A percentile compares a stretch with the other conserved stretches of the same genome.
phyloP scores from a whole-genome alignment of 2,888 invertebrate species.

The Mechanitis messenoides region DNA sequence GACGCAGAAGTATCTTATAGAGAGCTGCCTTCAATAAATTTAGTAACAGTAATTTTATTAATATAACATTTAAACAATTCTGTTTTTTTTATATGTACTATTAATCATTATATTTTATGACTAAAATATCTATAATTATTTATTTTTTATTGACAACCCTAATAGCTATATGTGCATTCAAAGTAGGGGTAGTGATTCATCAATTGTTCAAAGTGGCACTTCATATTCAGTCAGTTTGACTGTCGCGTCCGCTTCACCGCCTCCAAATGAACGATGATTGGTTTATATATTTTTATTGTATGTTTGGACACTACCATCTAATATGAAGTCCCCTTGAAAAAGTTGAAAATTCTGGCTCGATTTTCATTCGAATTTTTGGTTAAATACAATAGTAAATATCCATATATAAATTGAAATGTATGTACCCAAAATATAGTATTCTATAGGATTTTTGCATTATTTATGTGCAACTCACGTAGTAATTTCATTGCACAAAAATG shows the following conservation, averaged over 20 bases:
- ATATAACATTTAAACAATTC: no score
- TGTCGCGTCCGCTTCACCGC: slow-evolving; percentile 53
- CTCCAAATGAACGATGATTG: slow-evolving; percentile 51
- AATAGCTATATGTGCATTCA: slow-evolving; percentile 26
- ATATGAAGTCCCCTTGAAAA: slow-evolving; percentile 20
- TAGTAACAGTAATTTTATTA: no score
- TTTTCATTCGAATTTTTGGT: no score
- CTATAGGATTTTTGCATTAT: not conserved
- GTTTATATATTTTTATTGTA: slow-evolving; percentile 41
- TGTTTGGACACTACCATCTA: slow-evolving; percentile 27
- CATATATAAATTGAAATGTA: no score
- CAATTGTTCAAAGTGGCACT: slow-evolving; percentile 68
- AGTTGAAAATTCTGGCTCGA: not conserved
- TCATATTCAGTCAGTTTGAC: slow-evolving; percentile 61
- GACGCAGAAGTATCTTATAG: no score
- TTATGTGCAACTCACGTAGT: slow-evolving; percentile 20
- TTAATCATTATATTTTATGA: no score
- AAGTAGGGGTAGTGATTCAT: slow-evolving; percentile 60
- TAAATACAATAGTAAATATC: no score
- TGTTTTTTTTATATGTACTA: no score
- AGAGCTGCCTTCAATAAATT: no score
- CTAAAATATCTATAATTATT: not conserved
- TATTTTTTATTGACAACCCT: slow-evolving; percentile 11
- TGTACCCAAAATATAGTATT: not conserved
- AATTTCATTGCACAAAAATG: slow-evolving; percentile 22